phyloP scores from a whole-genome alignment of 2,888 invertebrate genomes.

The Arge pagana region DNA sequence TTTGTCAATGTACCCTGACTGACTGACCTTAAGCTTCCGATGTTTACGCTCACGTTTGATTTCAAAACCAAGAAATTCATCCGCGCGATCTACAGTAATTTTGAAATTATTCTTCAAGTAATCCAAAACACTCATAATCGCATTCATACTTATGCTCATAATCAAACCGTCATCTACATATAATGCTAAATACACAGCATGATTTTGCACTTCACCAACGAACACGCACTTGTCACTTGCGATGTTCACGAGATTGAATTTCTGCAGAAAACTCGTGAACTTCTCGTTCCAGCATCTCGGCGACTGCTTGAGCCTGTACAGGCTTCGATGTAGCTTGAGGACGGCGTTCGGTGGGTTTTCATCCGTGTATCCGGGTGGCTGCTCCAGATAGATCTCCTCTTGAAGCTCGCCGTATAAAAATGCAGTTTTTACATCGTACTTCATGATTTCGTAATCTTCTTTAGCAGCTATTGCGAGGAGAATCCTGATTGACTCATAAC shows the following conservation, averaged over 20 bases:
- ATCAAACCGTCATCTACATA: constrained; percentile 28
- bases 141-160: background rate
- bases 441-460: background rate
- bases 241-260: constrained; percentile 4
- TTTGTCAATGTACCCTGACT: constrained; percentile 19
- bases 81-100: constrained; percentile 18
- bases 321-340: constrained; percentile 1
- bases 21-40: constrained; percentile 3
- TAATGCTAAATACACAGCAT: constrained; percentile 19
- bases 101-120: constrained; percentile 17
- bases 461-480: background rate
- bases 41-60: constrained; percentile 2
- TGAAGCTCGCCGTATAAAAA: constrained; percentile 1
- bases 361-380: constrained; percentile 19
- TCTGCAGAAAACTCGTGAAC: constrained; percentile 16
- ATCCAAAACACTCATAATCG: constrained; percentile 13
- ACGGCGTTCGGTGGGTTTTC: constrained; percentile 2
- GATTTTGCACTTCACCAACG: background rate
- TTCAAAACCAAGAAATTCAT: constrained; percentile 24
- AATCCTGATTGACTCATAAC: background rate
- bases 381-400: constrained; percentile 21
- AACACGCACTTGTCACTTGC: constrained; percentile 11
- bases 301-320: constrained; percentile 28
- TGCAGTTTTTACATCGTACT: constrained; percentile 6
- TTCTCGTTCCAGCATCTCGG: constrained; percentile 26